Percentiles rank a stretch among this genome's conserved stretches.
phyloP scores from a whole-genome alignment of 1,140 invertebrate species.

The Monomorium pharaonis region DNA sequence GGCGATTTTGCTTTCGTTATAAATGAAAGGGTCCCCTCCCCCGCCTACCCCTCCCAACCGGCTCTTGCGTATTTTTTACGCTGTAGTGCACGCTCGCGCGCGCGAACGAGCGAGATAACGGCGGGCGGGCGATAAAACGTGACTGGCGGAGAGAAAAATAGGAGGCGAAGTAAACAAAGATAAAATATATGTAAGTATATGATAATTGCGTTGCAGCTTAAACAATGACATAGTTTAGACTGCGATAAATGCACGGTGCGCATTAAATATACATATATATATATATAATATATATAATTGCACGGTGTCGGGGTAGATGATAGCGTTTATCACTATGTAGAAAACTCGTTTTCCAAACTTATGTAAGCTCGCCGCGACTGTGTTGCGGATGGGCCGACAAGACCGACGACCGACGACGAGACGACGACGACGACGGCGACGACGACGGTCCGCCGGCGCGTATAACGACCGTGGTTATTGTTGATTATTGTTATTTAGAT shows the following conservation, averaged over 20 bases:
- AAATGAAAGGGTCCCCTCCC: neutral
- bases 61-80: constrained; percentile 27
- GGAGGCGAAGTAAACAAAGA: constrained; percentile 52
- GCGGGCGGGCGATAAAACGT: constrained; percentile 28
- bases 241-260: constrained; percentile 21
- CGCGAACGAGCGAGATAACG: constrained; percentile 44
- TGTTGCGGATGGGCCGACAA: neutral
- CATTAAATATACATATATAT: constrained; percentile 36
- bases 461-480: constrained; percentile 49
- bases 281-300: neutral
- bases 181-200: constrained; percentile 57
- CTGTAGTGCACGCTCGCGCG: constrained; percentile 32
- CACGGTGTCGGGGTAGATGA: neutral
- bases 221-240: constrained; percentile 58
- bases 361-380: constrained; percentile 14
- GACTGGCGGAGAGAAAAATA: constrained; percentile 45
- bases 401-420: too few relatives aligned
- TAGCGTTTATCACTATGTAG: constrained; percentile 47
- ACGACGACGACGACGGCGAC: neutral
- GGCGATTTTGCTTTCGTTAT: constrained; percentile 9
- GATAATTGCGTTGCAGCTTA: constrained; percentile 51
- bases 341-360: constrained; percentile 52
- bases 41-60: neutral
- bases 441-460: neutral
- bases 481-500: constrained; percentile 58